Evolutionary conservation across 2,797 vertebrate genomes (phyloP).

Genomic region (Peromyscus nudipes): DNA sequence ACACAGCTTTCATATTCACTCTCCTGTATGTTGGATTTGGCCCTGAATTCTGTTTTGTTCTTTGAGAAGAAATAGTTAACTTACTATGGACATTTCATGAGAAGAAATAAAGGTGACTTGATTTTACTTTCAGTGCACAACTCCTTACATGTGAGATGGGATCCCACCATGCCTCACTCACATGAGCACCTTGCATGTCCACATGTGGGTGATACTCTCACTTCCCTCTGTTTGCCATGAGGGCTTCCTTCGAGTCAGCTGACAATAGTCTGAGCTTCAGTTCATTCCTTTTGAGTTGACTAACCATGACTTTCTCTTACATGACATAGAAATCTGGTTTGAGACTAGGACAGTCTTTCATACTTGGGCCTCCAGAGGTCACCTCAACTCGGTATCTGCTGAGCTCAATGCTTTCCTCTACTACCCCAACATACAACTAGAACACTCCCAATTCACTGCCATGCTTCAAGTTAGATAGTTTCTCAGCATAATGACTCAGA

Average conservation of each 20-base stretch:
- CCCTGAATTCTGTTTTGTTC: not conserved
- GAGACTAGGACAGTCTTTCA: not conserved
- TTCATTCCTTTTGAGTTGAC: not conserved
- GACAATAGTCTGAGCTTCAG: not conserved
- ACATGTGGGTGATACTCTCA: fast-evolving
- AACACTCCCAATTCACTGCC: no score
- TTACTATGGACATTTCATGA: not conserved
- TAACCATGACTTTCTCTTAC: not conserved
- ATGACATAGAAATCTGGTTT: not conserved
- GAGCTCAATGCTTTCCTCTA: not conserved
- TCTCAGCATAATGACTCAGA: not conserved
- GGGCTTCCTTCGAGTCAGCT: not conserved
- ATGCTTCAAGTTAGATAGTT: not conserved
- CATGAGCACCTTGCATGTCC: no score
- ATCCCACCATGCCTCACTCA: not conserved
- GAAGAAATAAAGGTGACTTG: not conserved
- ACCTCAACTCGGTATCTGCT: not conserved
- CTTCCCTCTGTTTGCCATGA: not conserved
- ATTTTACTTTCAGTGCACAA: not conserved
- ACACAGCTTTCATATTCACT: not conserved
- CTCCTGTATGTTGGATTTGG: not conserved
- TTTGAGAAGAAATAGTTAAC: constrained; percentile 3
- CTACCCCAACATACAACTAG: no score
- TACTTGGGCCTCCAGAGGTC: no score
- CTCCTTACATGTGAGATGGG: fast-evolving